Conservation (phyloP, 2,888 invertebrate genomes). For the Drosophila falleni region DNA sequence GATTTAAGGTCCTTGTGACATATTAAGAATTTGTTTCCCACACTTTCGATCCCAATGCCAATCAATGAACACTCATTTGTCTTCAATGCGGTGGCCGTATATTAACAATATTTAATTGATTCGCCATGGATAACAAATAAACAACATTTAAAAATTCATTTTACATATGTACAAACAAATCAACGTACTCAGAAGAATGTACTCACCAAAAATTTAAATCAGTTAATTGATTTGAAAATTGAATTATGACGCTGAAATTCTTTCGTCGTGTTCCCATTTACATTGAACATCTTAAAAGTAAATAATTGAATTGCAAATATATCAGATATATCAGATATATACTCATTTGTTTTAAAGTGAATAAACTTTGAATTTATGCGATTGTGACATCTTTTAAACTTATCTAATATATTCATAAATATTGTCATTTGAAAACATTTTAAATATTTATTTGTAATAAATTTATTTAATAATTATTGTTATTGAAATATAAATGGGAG, state of each 20-base stretch:
- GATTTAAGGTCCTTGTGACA: slow-evolving; percentile 37
- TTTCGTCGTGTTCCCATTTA: slow-evolving; percentile 27
- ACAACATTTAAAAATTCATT: slow-evolving; percentile 11
- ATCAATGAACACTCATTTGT: slow-evolving; percentile 33
- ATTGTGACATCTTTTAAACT: too few species aligned
- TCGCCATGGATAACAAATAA: slow-evolving; percentile 17
- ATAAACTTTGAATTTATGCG: slow-evolving; percentile 39
- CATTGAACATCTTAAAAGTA: slow-evolving; percentile 25
- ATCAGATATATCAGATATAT: slow-evolving; percentile 3
- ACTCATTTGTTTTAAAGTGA: slow-evolving; percentile 28
- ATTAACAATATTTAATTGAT: slow-evolving; percentile 49
- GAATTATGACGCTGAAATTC: slow-evolving; percentile 15
- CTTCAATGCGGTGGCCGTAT: slow-evolving; percentile 23
- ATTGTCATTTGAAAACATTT: slow-evolving; percentile 2
- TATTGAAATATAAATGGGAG: neutral
- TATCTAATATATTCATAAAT: slow-evolving; percentile 21
- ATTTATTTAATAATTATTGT: slow-evolving; percentile 1
- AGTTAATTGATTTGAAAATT: slow-evolving; percentile 39
- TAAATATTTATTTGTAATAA: slow-evolving; percentile 16
- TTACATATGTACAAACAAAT: slow-evolving; percentile 15
- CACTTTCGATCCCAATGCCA: slow-evolving; percentile 11
- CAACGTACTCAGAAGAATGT: neutral
- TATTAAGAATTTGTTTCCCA: slow-evolving; percentile 32
- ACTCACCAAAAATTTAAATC: neutral
- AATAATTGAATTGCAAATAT: slow-evolving; percentile 37